Evolutionary conservation across 2,797 vertebrate species (phyloP).

Genomic region (Coccyzus lansbergi): DNA sequence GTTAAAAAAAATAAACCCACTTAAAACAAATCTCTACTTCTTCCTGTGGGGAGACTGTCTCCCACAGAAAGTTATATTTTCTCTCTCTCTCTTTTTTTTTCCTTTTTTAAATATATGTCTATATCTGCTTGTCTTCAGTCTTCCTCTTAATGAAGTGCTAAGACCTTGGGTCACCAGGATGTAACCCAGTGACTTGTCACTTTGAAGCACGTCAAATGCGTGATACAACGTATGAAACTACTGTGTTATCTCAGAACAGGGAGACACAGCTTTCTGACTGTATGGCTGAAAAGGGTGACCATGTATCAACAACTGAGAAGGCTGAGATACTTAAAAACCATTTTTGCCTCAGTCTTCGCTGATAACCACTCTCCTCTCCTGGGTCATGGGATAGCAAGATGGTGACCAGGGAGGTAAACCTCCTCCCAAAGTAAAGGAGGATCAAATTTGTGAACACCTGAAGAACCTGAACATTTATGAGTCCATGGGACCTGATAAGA

Average conservation of each 20-base stretch:
- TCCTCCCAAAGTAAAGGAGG: too few relatives aligned
- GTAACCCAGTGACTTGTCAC: background rate
- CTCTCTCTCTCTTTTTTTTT: fast-evolving
- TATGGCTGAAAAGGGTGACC: background rate
- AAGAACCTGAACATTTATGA: too few relatives aligned
- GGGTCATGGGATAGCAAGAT: too few relatives aligned
- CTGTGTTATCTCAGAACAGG: fast-evolving
- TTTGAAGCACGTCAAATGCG: background rate
- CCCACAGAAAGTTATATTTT: slow-evolving; percentile 4
- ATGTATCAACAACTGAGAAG: too few relatives aligned
- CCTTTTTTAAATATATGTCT: background rate
- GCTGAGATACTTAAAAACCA: too few relatives aligned
- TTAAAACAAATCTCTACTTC: slow-evolving; percentile 57
- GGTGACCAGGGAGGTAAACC: too few relatives aligned
- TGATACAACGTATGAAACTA: background rate
- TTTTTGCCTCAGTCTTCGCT: too few relatives aligned
- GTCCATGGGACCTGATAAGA: too few relatives aligned
- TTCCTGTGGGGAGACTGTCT: slow-evolving; percentile 53
- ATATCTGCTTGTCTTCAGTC: background rate
- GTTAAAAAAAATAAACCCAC: slow-evolving; percentile 39
- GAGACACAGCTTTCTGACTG: background rate
- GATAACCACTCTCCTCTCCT: too few relatives aligned
- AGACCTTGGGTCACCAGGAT: background rate
- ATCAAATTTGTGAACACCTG: too few relatives aligned
- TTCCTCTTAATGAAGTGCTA: background rate